Evolutionary conservation across 2,797 vertebrate species (phyloP).

Genomic region (Malurus leucopterus): DNA sequence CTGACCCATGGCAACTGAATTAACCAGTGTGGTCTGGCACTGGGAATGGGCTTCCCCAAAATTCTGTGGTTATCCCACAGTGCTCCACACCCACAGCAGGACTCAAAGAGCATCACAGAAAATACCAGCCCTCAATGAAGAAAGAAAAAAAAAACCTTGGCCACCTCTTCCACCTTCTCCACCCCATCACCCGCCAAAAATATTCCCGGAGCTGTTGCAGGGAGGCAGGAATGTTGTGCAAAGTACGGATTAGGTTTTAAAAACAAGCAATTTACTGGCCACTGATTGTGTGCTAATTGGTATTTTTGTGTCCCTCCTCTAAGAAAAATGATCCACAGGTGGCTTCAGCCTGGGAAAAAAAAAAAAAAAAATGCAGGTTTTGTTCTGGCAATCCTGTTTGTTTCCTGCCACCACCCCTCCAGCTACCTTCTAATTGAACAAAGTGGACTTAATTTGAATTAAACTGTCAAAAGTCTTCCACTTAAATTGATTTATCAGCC

Average conservation of each 20-base stretch:
- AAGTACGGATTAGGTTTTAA: constrained; percentile 20
- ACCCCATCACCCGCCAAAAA: background rate
- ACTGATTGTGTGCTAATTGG: constrained; percentile 60
- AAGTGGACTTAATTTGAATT: constrained; percentile 77
- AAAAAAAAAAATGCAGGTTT: constrained; percentile 26
- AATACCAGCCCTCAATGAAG: background rate
- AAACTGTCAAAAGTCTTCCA: constrained; percentile 73
- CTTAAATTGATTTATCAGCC: constrained; percentile 74
- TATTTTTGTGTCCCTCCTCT: constrained; percentile 14
- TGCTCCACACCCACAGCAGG: background rate
- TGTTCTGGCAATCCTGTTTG: constrained; percentile 40
- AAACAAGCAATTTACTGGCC: constrained; percentile 45
- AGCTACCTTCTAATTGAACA: constrained; percentile 70
- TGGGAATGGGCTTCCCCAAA: background rate
- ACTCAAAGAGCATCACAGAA: background rate
- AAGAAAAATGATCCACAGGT: constrained; percentile 51
- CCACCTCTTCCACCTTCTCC: background rate
- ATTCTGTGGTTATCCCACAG: background rate
- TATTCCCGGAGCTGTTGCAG: background rate
- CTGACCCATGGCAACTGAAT: background rate
- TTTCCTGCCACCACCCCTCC: constrained; percentile 45
- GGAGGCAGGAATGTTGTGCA: constrained; percentile 6
- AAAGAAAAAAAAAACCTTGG: background rate
- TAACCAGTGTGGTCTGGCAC: background rate
- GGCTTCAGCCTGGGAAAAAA: constrained; percentile 33